These are phyloP conservation scores for Tipula unca DNA, from an alignment of 2,888 invertebrate genomes.

Conservation along the genomic window DNA sequence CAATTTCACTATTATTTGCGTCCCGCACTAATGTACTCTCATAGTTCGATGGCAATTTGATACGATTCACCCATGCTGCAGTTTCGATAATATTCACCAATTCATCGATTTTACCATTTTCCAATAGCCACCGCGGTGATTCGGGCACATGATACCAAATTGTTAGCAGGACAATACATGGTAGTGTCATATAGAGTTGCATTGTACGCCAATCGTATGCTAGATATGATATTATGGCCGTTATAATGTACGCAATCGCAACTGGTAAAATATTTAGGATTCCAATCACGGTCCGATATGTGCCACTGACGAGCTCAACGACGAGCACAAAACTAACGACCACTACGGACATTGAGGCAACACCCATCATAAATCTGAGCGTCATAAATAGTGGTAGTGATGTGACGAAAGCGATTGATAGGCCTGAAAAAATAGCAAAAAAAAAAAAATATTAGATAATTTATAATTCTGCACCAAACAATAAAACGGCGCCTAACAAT, in stretches of 20 bases:
- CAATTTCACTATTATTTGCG: slow-evolving; percentile 36
- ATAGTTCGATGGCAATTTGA: slow-evolving; percentile 53
- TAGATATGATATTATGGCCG: slow-evolving; percentile 52
- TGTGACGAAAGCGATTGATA: slow-evolving; percentile 49
- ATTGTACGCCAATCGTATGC: slow-evolving; percentile 49
- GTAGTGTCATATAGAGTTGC: slow-evolving; percentile 49
- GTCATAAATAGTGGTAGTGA: slow-evolving; percentile 50
- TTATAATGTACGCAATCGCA: slow-evolving; percentile 49
- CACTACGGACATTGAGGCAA: slow-evolving; percentile 50
- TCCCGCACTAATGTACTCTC: slow-evolving; percentile 53
- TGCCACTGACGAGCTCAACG: slow-evolving; percentile 55
- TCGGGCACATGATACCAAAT: slow-evolving; percentile 63
- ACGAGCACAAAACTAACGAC: slow-evolving; percentile 63
- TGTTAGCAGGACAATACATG: slow-evolving; percentile 46
- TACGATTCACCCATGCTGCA: slow-evolving; percentile 57
- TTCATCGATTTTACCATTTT: slow-evolving; percentile 59
- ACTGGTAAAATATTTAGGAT: slow-evolving; percentile 55
- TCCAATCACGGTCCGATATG: slow-evolving; percentile 55
- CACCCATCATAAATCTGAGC: slow-evolving; percentile 50
- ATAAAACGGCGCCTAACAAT: no score
- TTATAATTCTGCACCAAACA: no score
- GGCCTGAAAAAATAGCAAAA: slow-evolving; percentile 32
- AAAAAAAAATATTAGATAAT: neutral
- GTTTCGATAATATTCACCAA: slow-evolving; percentile 53
- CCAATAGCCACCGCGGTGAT: slow-evolving; percentile 68